Conservation (phyloP, 2,888 invertebrate genomes). For the Helicoverpa assulta region DNA sequence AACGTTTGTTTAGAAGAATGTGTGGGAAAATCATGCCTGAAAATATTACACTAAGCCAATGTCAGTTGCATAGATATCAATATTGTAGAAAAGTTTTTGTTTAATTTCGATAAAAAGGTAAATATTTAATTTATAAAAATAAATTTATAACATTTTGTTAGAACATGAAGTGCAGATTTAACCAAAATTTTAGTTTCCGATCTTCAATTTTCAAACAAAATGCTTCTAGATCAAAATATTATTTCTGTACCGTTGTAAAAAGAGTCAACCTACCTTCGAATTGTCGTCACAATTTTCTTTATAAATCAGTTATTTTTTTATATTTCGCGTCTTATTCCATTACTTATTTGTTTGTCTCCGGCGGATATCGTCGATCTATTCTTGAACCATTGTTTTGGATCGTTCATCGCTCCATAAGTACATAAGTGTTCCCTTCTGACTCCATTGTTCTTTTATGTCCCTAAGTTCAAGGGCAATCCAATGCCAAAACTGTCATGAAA, state of each 20-base stretch:
- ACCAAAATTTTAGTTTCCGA: no score
- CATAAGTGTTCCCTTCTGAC: constrained; percentile 8
- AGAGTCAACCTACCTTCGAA: no score
- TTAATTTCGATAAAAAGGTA: no score
- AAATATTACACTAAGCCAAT: not conserved
- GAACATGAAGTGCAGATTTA: no score
- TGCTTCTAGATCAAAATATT: no score
- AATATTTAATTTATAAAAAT: no score
- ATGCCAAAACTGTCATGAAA: constrained; percentile 39
- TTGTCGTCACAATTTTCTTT: not conserved
- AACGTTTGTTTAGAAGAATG: constrained; percentile 12
- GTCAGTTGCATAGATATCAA: no score
- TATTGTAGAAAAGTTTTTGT: no score
- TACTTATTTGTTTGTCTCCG: constrained; percentile 2
- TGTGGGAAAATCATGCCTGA: constrained; percentile 10
- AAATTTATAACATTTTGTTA: no score
- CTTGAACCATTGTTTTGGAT: constrained; percentile 26
- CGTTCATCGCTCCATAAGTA: constrained; percentile 15
- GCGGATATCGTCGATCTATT: not conserved
- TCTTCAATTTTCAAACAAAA: no score
- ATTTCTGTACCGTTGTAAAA: no score
- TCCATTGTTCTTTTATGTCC: constrained; percentile 41
- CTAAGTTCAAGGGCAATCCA: constrained; percentile 51
- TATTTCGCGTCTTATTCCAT: not conserved
- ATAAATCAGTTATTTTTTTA: not conserved